Evolutionary conservation across 2,797 vertebrate species (phyloP).

Genomic region (Psittacula derbiana): DNA sequence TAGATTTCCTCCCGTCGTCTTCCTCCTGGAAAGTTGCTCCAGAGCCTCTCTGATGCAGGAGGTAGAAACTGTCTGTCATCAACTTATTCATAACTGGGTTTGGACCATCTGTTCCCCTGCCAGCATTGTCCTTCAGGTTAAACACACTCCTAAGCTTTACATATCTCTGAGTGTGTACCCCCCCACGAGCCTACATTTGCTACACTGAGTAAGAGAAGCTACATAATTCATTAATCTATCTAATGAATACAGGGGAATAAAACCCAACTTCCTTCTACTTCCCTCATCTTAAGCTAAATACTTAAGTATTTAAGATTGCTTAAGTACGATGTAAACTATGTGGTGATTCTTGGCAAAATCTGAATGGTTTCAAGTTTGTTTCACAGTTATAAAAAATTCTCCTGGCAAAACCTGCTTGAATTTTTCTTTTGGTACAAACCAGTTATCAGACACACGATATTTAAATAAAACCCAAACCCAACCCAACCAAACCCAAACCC

Average conservation of each 20-base stretch:
- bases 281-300: neutral
- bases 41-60: neutral
- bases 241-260: neutral
- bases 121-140: neutral
- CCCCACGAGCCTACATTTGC: neutral
- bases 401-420: neutral
- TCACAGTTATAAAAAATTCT: neutral
- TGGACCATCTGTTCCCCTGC: neutral
- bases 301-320: neutral
- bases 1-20: neutral
- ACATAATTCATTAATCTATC: neutral
- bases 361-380: neutral
- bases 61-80: neutral
- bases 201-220: neutral
- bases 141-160: fast-evolving
- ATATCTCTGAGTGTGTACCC: neutral
- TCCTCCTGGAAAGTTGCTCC: neutral
- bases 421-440: neutral
- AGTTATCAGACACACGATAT: neutral
- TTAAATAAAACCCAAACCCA: neutral
- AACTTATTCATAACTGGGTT: neutral
- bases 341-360: neutral
- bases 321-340: neutral
- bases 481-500: too few species aligned
- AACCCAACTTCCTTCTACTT: neutral